Percentiles rank a stretch among this genome's conserved stretches.
Conservation (phyloP, 2,888 invertebrate genomes). For the Ischnus inquisitorius region DNA sequence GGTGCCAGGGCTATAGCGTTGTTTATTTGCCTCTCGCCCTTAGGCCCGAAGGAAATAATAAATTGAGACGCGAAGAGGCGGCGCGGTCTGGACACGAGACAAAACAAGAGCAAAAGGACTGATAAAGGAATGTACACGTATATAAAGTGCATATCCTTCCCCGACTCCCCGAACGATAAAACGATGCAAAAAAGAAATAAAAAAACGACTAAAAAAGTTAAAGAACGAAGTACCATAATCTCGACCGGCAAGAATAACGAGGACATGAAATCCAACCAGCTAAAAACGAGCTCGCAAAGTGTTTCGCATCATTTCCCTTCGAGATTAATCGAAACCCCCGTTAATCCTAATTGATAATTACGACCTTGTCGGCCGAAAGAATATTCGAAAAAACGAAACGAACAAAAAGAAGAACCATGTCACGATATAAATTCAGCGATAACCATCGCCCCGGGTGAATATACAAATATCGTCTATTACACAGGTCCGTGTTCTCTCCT, state of each 20-base stretch:
- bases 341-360: conserved; percentile 55
- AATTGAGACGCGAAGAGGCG: conserved; percentile 62
- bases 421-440: conserved; percentile 37
- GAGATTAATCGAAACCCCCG: conserved; percentile 34
- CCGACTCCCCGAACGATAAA: conserved; percentile 17
- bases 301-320: conserved; percentile 20
- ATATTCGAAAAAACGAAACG: conserved; percentile 1
- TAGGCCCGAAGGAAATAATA: conserved; percentile 56
- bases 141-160: conserved; percentile 31
- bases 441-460: conserved; percentile 1
- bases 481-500: conserved; percentile 26
- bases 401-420: too few relatives aligned
- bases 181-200: conserved; percentile 10
- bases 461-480: conserved; percentile 1
- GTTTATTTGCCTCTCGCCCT: conserved; percentile 36
- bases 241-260: conserved; percentile 42
- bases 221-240: conserved; percentile 46
- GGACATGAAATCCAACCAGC: conserved; percentile 7
- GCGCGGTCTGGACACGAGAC: conserved; percentile 49
- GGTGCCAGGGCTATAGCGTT: conserved; percentile 39
- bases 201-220: conserved; percentile 25
- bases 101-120: conserved; percentile 44
- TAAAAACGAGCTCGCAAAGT: conserved; percentile 29
- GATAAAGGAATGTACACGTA: conserved; percentile 39
- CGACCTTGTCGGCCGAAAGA: neutral